These are phyloP conservation scores for Acinonyx jubatus DNA, from an alignment of 2,113 vertebrate genomes.

Conservation along the genomic window DNA sequence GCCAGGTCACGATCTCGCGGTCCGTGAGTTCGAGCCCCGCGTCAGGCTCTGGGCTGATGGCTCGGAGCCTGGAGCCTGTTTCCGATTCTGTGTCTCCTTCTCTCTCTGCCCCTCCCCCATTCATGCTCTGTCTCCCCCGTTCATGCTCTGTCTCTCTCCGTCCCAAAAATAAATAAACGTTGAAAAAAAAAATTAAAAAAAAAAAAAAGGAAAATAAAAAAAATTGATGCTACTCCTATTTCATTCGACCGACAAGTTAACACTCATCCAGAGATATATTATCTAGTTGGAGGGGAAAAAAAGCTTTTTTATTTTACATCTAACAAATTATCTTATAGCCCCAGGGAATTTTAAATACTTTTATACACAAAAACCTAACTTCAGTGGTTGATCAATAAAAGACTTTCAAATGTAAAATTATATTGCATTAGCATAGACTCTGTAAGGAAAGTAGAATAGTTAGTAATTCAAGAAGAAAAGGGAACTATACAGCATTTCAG, in stretches of 20 bases:
- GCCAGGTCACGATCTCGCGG: too few relatives aligned
- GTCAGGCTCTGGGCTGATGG: too few relatives aligned
- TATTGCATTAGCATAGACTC: neutral
- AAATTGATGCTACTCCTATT: neutral
- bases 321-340: neutral
- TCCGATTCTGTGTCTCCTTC: too few relatives aligned
- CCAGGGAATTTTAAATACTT: slow-evolving; percentile 34
- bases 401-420: slow-evolving; percentile 39
- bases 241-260: neutral
- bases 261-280: neutral
- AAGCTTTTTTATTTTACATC: neutral
- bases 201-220: slow-evolving; percentile 34
- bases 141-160: too few relatives aligned
- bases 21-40: too few relatives aligned
- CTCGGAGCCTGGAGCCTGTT: too few relatives aligned
- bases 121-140: too few relatives aligned
- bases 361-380: neutral
- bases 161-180: too few relatives aligned
- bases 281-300: neutral
- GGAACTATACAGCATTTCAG: neutral
- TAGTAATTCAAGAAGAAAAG: neutral
- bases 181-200: too few relatives aligned
- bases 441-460: neutral
- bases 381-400: neutral
- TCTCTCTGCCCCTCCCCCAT: too few relatives aligned